Percentiles rank a stretch among this genome's conserved stretches.
phyloP scores from a whole-genome alignment of 2,113 vertebrate genomes.

The Macquaria ambigua region DNA sequence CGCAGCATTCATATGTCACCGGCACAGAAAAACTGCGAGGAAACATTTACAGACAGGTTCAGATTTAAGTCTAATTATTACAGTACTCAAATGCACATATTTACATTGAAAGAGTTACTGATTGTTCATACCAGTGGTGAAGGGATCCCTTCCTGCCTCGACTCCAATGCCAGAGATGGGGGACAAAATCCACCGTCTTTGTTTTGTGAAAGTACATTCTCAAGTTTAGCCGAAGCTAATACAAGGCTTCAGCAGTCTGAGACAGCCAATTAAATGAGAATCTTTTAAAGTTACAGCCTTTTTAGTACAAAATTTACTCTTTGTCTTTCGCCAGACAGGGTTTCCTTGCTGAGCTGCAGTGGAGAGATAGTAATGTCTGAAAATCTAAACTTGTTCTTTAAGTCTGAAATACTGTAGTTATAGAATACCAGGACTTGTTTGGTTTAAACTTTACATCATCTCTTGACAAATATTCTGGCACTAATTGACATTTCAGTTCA shows the following conservation, averaged over 20 bases:
- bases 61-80: not conserved
- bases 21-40: not conserved
- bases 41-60: not conserved
- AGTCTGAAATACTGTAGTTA: not conserved
- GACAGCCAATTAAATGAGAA: slow-evolving; percentile 17
- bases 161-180: not conserved
- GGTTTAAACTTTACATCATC: not conserved
- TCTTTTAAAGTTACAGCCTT: not conserved
- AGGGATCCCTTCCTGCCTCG: not conserved
- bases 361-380: not conserved
- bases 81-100: not conserved
- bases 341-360: slow-evolving; percentile 12
- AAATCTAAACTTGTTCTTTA: not conserved
- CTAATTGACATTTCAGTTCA: not conserved
- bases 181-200: slow-evolving; percentile 21
- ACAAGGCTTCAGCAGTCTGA: not conserved
- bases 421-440: not conserved
- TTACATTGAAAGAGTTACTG: slow-evolving; percentile 6
- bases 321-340: not conserved
- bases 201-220: slow-evolving; percentile 6
- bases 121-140: not conserved
- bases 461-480: not conserved
- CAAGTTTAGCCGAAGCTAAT: not conserved
- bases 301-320: not conserved
- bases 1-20: slow-evolving; percentile 6